These are phyloP conservation scores for Formica exsecta DNA, from an alignment of 1,140 invertebrate genomes.

Conservation along the genomic window DNA sequence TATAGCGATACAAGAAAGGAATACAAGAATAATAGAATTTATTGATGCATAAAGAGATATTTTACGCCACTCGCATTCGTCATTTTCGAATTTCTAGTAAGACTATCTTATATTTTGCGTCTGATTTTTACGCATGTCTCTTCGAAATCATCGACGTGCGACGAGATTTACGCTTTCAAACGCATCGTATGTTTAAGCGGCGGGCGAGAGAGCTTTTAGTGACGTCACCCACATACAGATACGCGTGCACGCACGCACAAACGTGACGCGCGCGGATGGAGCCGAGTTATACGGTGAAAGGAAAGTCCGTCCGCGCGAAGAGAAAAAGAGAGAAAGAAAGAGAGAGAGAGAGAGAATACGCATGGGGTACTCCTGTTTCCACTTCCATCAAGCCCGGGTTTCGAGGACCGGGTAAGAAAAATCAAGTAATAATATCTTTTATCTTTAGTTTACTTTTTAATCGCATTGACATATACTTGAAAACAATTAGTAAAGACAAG, in stretches of 20 bases:
- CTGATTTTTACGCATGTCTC: constrained; percentile 16
- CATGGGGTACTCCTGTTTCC: constrained; percentile 72
- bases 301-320: constrained; percentile 56
- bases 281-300: constrained; percentile 69
- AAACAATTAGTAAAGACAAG: not conserved
- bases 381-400: constrained; percentile 75
- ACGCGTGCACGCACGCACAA: constrained; percentile 21
- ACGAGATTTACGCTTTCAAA: constrained; percentile 37
- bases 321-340: too few relatives aligned
- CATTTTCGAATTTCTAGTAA: constrained; percentile 12
- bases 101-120: not conserved
- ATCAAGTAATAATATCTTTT: too few relatives aligned
- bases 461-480: not conserved
- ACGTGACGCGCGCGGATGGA: constrained; percentile 18
- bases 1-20: not conserved
- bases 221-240: constrained; percentile 82
- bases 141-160: not conserved
- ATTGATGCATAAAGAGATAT: not conserved
- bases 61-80: not conserved
- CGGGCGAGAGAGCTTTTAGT: constrained; percentile 85
- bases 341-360: constrained; percentile 55
- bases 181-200: not conserved
- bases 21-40: not conserved
- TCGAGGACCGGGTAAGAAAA: too few relatives aligned
- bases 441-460: too few relatives aligned